Evolutionary conservation across 2,797 vertebrate species (phyloP).

Genomic region (Sebastes kiyomatsui): DNA sequence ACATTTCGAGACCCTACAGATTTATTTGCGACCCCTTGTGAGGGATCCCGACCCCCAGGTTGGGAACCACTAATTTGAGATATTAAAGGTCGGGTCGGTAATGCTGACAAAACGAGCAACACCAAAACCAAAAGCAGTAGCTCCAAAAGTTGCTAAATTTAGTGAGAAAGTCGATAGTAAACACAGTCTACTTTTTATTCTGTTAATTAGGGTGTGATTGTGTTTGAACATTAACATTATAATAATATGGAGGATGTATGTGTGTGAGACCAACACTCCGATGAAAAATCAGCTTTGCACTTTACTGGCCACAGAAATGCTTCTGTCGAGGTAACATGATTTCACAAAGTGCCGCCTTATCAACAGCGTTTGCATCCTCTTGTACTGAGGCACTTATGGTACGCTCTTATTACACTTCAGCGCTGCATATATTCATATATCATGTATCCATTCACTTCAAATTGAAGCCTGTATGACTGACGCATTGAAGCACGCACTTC

Average conservation of each 20-base stretch:
- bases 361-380: neutral
- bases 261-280: neutral
- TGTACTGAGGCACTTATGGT: neutral
- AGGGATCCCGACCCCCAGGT: neutral
- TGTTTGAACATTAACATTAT: neutral
- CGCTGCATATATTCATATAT: neutral
- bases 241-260: neutral
- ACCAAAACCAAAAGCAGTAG: too few relatives aligned
- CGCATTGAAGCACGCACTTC: neutral
- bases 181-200: neutral
- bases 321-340: slow-evolving; percentile 23
- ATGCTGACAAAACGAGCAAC: too few relatives aligned
- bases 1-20: neutral
- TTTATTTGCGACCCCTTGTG: neutral
- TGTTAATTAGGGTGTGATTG: neutral
- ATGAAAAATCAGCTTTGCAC: neutral
- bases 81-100: neutral
- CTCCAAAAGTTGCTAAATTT: too few relatives aligned
- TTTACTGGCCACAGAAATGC: neutral
- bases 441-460: neutral
- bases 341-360: slow-evolving; percentile 26
- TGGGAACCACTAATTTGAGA: neutral
- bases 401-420: neutral
- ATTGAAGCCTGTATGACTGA: neutral
- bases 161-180: neutral